Base-by-base conservation (phyloP, 2,113 vertebrate species). In the Sakesphorus luctuosus region DNA sequence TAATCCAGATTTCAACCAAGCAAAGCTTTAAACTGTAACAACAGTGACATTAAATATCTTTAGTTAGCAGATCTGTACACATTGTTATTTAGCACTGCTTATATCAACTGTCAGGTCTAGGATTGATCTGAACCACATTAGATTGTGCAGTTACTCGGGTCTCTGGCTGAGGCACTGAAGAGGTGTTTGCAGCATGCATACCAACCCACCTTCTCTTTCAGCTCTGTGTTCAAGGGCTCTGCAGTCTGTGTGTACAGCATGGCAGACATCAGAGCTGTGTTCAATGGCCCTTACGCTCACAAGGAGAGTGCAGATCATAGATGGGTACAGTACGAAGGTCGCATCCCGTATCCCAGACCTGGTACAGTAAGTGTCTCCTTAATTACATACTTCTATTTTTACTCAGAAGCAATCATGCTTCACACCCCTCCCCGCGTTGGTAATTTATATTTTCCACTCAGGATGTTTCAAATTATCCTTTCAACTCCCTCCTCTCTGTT, bases 221-320 rank as follows among this genome's bases (percentile, higher is more conserved):
- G 99, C 95, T 99, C 99, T 9, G 98, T 99, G 91, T 99, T 99
- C 98, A 99, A 98, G 93, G 99, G 99, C 84, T 99, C 99, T n/a
- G 99, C 99, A 7, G 99, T 99, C 63, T 99, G 99, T 91, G 98
- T 99, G 65, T 99, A 99, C 93, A 99, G 98, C 95, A 99, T 99
- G 99, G 98, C 99, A 9, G 99, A 99, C 69, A 98, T 99, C 81
- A 98, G 99, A 86, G 99, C 98, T 4, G 99, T 97, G 56, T 99
- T 99, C 94, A 99, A 99, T 11, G 99, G 99, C 44, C 99, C 99
- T 3, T 99, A 99, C 11, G 99, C 99, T 15, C 99, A 99, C 97
- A 99, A 99, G 94, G 99, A 99, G 92, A 99, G 99, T 35, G 98
- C 97, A 0, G 99, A 99, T 93, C 99, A 99, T 93, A 98, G 98